Evolutionary conservation across 1,140 invertebrate species (phyloP), one percentile per base, ranked within the genome.

Genomic region (Eulimnadia texana): DNA sequence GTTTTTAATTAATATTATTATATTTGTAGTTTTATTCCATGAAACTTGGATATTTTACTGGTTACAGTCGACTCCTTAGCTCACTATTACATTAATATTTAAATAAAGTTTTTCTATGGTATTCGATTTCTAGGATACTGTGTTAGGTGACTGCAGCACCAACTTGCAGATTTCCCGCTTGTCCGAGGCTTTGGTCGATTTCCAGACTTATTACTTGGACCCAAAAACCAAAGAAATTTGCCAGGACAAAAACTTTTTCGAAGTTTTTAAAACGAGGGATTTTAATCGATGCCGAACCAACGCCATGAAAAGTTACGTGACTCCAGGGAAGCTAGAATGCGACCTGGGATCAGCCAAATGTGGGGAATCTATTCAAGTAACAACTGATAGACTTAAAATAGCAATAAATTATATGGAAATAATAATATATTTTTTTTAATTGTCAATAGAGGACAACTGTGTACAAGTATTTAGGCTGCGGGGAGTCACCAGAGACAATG

Each of bases 391-490:
- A 54, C 16, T 10, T 23, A 54, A 54, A 54, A 6, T 54, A 54
- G 22, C 49, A 1, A 19, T 2, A 2, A 3, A 50, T 19, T 19
- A 22, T 22, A n/a, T 2, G 2, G 11, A 50, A 50, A 22, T 10
- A 50, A n/a, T 22, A 6, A 52, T 22, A 11, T 1, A 47, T 47
- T 11, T 47, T 47, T n/a, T n/a, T 19, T 42, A n/a, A 19, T n/a
- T 19, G 27, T 33, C 29, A 22, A 0, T 20, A 57, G 55, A 29
- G 55, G 33, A 29, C 33, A 13, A 9, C 55, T n/a, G 24, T 20
- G 1, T 57, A 57, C 55, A 57, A 57, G 16, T 57, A 57, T 57
- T 22, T 57, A 20, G 55, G 16, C 0, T 57, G 55, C 20, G 55
- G 55, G 2, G 55, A 57, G 22, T 57, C 55, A 0, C 13, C 25